Conservation (phyloP, 2,113 vertebrate genomes). For the Neolamprologus falcicula region DNA sequence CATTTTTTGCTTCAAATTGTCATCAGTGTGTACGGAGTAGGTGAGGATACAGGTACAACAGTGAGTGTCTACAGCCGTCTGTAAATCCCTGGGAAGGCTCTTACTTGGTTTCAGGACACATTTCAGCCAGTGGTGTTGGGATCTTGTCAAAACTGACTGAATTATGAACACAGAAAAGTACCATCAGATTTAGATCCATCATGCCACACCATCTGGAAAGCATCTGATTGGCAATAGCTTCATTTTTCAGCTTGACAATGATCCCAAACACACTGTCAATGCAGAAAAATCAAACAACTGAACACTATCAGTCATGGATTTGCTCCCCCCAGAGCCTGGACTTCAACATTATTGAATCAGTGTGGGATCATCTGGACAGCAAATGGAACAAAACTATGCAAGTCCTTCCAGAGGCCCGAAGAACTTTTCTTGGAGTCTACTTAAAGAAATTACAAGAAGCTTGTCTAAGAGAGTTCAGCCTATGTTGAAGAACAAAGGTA, state of each 20-base stretch:
- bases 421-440: background rate
- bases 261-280: background rate
- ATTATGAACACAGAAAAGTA: background rate
- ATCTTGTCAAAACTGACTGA: background rate
- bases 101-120: background rate
- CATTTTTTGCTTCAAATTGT: background rate
- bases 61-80: background rate
- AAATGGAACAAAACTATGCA: background rate
- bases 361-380: background rate
- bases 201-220: background rate
- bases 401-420: accelerated
- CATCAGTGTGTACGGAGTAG: accelerated
- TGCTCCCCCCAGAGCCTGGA: background rate
- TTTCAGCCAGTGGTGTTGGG: background rate
- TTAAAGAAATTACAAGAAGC: background rate
- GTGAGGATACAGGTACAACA: accelerated
- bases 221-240: background rate
- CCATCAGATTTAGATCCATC: background rate
- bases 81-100: background rate
- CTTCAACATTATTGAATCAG: background rate
- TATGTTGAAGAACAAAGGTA: background rate
- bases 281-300: background rate
- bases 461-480: background rate
- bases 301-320: background rate
- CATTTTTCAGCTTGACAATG: background rate